phyloP scores from a whole-genome alignment of 2,797 vertebrate species.

The Girardinus metallicus region DNA sequence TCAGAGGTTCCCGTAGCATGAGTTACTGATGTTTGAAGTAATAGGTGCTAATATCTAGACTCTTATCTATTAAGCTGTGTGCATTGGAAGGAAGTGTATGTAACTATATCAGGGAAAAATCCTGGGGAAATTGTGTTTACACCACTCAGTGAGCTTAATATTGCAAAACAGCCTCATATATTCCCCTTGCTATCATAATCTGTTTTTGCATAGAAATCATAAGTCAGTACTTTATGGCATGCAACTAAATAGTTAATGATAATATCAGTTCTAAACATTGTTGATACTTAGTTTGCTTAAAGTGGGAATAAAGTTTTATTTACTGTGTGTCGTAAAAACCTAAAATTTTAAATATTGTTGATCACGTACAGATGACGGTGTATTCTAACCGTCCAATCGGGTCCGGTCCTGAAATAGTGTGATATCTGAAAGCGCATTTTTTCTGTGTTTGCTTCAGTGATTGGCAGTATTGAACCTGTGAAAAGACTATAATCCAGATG shows the following conservation, averaged over 20 bases:
- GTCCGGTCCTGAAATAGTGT: not conserved
- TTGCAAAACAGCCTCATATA: slow-evolving; percentile 53
- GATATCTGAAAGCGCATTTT: slow-evolving; percentile 4
- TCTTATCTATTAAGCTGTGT: slow-evolving; percentile 39
- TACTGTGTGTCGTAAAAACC: not conserved
- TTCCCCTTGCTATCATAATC: slow-evolving; percentile 46
- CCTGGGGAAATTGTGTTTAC: slow-evolving; percentile 41
- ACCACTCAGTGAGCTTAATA: slow-evolving; percentile 49
- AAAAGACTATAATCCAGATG: slow-evolving; percentile 33
- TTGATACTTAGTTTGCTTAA: not conserved
- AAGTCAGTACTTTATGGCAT: slow-evolving; percentile 27
- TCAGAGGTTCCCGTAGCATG: slow-evolving; percentile 38
- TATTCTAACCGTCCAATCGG: not conserved
- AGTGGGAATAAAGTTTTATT: not conserved
- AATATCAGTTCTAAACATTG: not conserved
- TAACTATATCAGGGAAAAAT: slow-evolving; percentile 46
- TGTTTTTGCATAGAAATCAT: slow-evolving; percentile 55
- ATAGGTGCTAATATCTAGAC: slow-evolving; percentile 47
- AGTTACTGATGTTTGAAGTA: slow-evolving; percentile 43
- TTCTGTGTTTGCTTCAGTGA: slow-evolving; percentile 12
- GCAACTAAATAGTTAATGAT: not conserved
- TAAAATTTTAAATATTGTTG: not conserved
- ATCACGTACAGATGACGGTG: not conserved
- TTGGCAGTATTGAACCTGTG: slow-evolving; percentile 38
- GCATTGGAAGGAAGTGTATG: slow-evolving; percentile 28